phyloP scores from a whole-genome alignment of 2,113 vertebrate genomes.

The Carassius carassius region DNA sequence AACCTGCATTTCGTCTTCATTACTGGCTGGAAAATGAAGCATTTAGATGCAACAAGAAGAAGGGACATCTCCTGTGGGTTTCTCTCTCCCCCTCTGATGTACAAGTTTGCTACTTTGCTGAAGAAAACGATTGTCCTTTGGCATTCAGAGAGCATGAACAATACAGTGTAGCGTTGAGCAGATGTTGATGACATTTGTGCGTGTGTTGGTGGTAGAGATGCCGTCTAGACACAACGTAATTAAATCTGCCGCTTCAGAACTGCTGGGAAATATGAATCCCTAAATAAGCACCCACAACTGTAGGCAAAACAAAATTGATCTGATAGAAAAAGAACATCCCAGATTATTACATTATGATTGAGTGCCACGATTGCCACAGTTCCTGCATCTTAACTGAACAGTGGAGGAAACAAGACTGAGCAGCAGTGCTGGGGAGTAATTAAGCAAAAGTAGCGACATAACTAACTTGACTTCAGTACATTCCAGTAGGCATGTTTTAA shows the following conservation, averaged over 20 bases:
- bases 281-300: constrained; percentile 2
- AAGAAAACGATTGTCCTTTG: neutral
- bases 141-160: neutral
- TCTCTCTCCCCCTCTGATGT: neutral
- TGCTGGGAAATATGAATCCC: constrained; percentile 26
- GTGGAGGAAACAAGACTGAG: neutral
- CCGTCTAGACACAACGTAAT: constrained; percentile 19
- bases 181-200: constrained; percentile 20
- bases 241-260: constrained; percentile 31
- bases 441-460: neutral
- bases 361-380: neutral
- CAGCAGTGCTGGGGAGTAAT: neutral
- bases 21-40: constrained; percentile 50
- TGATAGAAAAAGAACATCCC: neutral
- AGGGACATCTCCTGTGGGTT: neutral
- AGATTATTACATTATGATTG: constrained; percentile 33
- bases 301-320: constrained; percentile 11
- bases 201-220: neutral
- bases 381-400: neutral
- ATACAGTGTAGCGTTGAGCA: neutral
- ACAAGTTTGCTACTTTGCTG: neutral
- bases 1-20: constrained; percentile 52
- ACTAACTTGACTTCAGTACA: neutral
- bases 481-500: neutral
- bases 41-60: constrained; percentile 15